Evolutionary conservation across 2,797 vertebrate genomes (phyloP).

Genomic region (Mus caroli): DNA sequence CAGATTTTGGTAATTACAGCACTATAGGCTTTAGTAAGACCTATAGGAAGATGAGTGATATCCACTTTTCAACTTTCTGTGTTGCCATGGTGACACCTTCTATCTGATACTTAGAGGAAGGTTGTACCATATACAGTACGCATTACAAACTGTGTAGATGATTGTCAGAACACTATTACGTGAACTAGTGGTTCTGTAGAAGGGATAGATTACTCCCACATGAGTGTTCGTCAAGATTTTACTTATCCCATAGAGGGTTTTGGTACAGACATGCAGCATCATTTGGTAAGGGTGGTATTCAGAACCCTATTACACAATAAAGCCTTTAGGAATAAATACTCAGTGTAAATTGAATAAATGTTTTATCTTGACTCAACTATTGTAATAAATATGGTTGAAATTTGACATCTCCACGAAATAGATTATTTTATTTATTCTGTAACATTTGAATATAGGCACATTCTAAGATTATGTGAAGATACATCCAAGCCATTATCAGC

Average conservation of each 20-base stretch:
- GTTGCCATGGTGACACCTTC: not conserved
- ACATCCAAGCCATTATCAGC: not conserved
- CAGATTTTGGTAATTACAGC: not conserved
- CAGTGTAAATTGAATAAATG: not conserved
- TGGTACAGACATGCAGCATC: not conserved
- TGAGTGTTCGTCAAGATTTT: not conserved
- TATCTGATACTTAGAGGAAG: not conserved
- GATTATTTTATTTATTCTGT: not conserved
- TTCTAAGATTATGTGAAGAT: not conserved
- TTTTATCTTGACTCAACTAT: not conserved
- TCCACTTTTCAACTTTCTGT: not conserved
- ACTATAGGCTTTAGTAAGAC: not conserved
- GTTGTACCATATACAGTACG: not conserved
- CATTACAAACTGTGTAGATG: not conserved
- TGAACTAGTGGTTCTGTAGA: not conserved
- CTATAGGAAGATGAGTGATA: not conserved
- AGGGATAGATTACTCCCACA: not conserved
- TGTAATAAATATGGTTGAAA: not conserved
- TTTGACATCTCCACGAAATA: not conserved
- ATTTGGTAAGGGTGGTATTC: not conserved
- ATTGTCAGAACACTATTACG: not conserved
- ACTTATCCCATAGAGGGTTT: no score
- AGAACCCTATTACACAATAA: not conserved
- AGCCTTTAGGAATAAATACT: not conserved
- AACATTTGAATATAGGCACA: not conserved